A percentile compares a stretch with the other conserved stretches of the same genome.
Evolutionary conservation across 2,888 invertebrate species (phyloP).

Genomic region (Hydrotaea diabolus): DNA sequence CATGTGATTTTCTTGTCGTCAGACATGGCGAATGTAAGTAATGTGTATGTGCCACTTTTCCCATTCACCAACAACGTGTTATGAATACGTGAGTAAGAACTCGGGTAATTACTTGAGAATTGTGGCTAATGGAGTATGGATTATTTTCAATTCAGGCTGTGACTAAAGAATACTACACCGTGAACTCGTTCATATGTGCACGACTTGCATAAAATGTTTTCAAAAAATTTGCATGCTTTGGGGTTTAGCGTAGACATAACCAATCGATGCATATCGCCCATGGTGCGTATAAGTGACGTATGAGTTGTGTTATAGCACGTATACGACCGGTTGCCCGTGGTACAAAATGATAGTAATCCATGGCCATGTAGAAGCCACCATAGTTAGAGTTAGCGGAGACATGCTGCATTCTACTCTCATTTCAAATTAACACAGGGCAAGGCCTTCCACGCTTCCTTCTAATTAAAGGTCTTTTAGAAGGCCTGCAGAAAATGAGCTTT

Average conservation of each 20-base stretch:
- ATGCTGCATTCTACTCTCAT: too few species aligned
- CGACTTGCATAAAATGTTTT: not conserved
- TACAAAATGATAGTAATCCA: too few species aligned
- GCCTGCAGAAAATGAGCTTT: too few species aligned
- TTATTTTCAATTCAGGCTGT: not conserved
- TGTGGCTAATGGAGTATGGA: slow-evolving; percentile 24
- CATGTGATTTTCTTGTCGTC: slow-evolving; percentile 29
- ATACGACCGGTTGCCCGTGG: too few species aligned
- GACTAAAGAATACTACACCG: not conserved
- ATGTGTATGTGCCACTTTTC: slow-evolving; percentile 38
- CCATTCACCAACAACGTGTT: slow-evolving; percentile 1
- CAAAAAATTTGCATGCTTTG: not conserved
- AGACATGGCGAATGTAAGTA: slow-evolving; percentile 26
- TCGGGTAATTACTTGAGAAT: slow-evolving; percentile 18
- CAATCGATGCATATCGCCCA: not conserved
- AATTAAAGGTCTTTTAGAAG: too few species aligned
- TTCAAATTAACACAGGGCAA: too few species aligned
- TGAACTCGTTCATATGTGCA: not conserved
- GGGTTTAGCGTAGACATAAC: too few species aligned
- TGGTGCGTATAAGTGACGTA: not conserved
- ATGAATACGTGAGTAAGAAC: slow-evolving; percentile 2
- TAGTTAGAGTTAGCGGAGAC: too few species aligned
- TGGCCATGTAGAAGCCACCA: too few species aligned
- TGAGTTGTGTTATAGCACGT: not conserved
- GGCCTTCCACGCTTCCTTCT: too few species aligned